A percentile compares a stretch with the other conserved stretches of the same genome.
These are phyloP conservation scores for Hippocampus zosterae DNA, from an alignment of 2,113 vertebrate genomes.

Conservation along the genomic window DNA sequence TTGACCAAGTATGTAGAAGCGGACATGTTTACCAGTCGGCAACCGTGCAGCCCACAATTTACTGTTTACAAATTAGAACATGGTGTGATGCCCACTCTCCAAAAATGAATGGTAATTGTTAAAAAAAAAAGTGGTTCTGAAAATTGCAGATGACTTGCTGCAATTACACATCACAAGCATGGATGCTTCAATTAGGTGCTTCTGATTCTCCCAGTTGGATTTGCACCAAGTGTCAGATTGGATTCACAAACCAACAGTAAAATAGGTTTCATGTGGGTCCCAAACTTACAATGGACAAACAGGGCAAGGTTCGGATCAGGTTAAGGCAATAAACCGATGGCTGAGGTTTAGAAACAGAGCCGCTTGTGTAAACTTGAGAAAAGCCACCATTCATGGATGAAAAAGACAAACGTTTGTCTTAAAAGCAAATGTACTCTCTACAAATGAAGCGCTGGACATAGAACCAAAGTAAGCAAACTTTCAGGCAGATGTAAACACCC, in stretches of 20 bases:
- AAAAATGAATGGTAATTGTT: background rate
- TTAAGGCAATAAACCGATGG: conserved; percentile 10
- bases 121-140: background rate
- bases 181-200: background rate
- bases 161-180: background rate
- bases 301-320: conserved; percentile 15
- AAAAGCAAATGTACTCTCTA: conserved; percentile 30
- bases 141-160: background rate
- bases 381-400: conserved; percentile 25
- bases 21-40: too few relatives aligned
- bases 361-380: conserved; percentile 25
- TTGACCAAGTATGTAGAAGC: too few relatives aligned
- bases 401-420: conserved; percentile 25
- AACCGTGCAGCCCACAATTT: too few relatives aligned
- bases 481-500: conserved; percentile 50
- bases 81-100: too few relatives aligned
- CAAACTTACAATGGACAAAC: background rate
- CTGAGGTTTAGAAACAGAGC: conserved; percentile 27
- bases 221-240: background rate
- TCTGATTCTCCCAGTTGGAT: background rate
- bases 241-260: background rate
- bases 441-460: conserved; percentile 27
- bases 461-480: conserved; percentile 43
- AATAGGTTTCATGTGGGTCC: background rate
- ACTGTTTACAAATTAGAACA: too few relatives aligned